Base-by-base conservation (phyloP, 30 jellyfish, hydroid and myxozoan species). In the Hydractinia echinata region DNA sequence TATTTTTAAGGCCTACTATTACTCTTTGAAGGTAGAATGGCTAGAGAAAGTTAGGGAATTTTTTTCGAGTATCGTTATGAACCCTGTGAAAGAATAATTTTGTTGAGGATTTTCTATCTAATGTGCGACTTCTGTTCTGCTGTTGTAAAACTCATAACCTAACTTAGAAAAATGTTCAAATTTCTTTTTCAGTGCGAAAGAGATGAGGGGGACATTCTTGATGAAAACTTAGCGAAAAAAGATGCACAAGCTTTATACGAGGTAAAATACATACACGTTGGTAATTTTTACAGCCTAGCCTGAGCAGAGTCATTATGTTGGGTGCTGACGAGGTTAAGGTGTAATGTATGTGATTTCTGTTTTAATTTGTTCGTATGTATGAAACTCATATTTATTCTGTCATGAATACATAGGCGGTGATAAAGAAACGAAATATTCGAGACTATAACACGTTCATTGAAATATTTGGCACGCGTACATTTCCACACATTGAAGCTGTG, bases 121-220 rank as follows among this genome's bases (percentile, higher is more conserved):
- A 30, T 30, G n/a, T 30, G 2, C 44, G 44, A 30, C 44, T 30
- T 30, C 44, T 30, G 44, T 30, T 30, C 44, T 30, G 44, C 44
- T 30, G 44, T 30, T 30, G 44, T 30, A 30, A 30, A 30, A 30
- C 2, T 0, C 44, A 30, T 30, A 30, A 30, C 44, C 44, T 0
- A 30, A 0, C 44, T 30, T 30, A 0, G 44, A 1, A 2, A 30
- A 30, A 30, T 71, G 60, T 20, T 13, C 13, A 8, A 20, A n/a
- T 0, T 3, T 50, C 30, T 8, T 11, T 72, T 73, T 66, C 66
- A 93, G 99, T 87, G 99, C 76, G 90, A 93, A 56, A 73, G 96
- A 13, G 99, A 93, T 55, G 99, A 93, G 54, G 88, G 95, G 0
- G 96, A 93, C 18, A 69, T 79, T 53, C 88, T 93, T 76, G 99